Base-by-base conservation (phyloP, 2,797 vertebrate genomes). In the Gila robusta region DNA sequence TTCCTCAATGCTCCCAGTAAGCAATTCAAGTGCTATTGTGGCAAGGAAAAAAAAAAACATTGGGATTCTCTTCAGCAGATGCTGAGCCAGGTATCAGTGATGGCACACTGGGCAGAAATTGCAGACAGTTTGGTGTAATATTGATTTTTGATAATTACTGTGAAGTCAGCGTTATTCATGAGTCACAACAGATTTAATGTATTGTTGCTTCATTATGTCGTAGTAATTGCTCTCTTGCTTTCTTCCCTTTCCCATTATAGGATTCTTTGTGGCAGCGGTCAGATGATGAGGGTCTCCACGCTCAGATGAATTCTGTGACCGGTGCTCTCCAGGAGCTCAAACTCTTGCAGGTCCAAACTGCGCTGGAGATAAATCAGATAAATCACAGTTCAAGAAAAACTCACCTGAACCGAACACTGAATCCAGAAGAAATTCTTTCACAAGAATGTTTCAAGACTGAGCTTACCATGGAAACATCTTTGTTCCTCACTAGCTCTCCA, bases 251-350 rank as follows among this genome's bases (percentile, higher is more conserved):
- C 39, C 82, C 84, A 83, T 85, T 21, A 64, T 28, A 98, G 97
- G 92, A 95, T 89, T 97, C 96, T 90, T 90, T 96, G 86, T 94
- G 92, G 81, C 96, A 96, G 81, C 96, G 96, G 84, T 94, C 96
- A 0, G 91, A 96, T 0, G 95, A 93, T 0, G 95, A 93, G 71
- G 94, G 95, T 83, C 85, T 94, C 14, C 91, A 93, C 82, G 93
- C 91, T 77, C 96, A 97, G 91, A 96, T 97, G 96, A 96, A 93
- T 78, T 93, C 96, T 85, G 96, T 97, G 94, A 94, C 97, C 94
- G 95, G 94, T 73, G 95, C 96, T 0, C 92, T 96, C 62, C 96
- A 97, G 9, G 96, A 95, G 79, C 88, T 97, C 47, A 96, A 94
- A 76, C 94, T 95, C 0, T 93, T 96, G 37, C 90, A 94, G 81